Conservation (phyloP, 2,888 invertebrate genomes). For the Archips crataeganus region DNA sequence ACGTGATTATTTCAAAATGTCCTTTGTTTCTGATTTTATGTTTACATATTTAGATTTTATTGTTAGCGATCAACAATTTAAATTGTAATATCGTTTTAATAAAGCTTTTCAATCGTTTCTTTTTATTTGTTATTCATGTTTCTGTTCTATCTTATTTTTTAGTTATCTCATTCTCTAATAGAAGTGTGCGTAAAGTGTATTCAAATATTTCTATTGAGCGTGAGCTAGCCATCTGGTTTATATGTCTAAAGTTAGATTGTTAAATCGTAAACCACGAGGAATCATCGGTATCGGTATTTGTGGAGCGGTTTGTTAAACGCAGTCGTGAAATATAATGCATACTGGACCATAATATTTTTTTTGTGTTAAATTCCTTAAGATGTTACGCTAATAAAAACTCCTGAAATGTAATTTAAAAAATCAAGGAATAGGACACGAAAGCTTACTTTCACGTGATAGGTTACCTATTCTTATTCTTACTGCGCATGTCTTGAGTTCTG, state of each 20-base stretch:
- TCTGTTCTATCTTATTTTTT: constrained; percentile 35
- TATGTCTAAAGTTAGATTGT: constrained; percentile 85
- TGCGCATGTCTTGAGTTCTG: constrained; percentile 71
- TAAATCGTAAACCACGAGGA: constrained; percentile 82
- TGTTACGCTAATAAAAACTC: neutral
- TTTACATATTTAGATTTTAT: constrained; percentile 20
- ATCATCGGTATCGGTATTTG: constrained; percentile 73
- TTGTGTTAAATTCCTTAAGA: neutral
- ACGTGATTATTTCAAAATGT: constrained; percentile 42
- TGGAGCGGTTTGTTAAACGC: constrained; percentile 59
- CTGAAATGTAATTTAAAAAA: constrained; percentile 6
- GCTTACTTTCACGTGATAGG: constrained; percentile 53
- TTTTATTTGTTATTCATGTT: neutral
- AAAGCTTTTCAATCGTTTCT: neutral
- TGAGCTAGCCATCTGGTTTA: constrained; percentile 83
- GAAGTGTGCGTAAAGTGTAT: constrained; percentile 60
- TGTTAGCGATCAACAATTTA: neutral
- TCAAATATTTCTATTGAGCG: constrained; percentile 77
- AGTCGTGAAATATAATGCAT: constrained; percentile 48
- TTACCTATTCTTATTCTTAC: constrained; percentile 57
- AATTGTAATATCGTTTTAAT: neutral
- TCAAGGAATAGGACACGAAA: constrained; percentile 14
- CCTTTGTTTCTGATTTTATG: constrained; percentile 20
- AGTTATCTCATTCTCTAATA: constrained; percentile 23
- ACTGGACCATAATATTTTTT: constrained; percentile 25